Base-by-base conservation (phyloP, 2,888 invertebrate species). In the Drosophila maculinotata region DNA sequence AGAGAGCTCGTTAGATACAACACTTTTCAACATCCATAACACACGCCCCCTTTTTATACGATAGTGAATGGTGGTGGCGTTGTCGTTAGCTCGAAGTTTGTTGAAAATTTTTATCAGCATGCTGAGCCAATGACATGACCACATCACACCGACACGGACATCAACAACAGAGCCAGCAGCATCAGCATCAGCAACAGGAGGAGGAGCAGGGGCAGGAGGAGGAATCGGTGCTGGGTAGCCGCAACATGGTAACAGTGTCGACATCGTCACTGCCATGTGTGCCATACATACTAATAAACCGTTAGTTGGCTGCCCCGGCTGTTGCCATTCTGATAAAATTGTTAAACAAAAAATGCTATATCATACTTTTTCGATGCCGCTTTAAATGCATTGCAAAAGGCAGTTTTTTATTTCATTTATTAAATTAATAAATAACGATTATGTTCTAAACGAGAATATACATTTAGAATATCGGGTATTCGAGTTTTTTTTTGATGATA, bases 61-160 rank as follows among this genome's bases (percentile, higher is more conserved):
- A 28, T 48, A 39, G 57, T 58, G 44, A 23, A 35, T 57, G 52
- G 25, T 56, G 44, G 8, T 28, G 58, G 58, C 44, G 49, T 56
- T 85, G 81, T 87, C 88, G 88, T 81, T 87, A 82, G 80, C 72
- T 85, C 69, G 65, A 81, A 87, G 86, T 81, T 81, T 85, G 81
- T 79, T 85, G 76, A 85, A 74, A 79, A 82, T 75, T 85, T 66
- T 81, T 81, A 85, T 87, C 88, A 81, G 76, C 65, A 68, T 69
- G 79, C 76, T 56, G 79, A 71, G 64, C 83, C 88, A 81, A 79
- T 81, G 88, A 87, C 81, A 87, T 85, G 88, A 85, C 81, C 88
- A 75, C 88, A 81, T 81, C 81, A 85, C 72, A 77, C 47, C 56
- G 59, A 67, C 64, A 75, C 63, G 68, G 66, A 60, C 78, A 68